Evolutionary conservation across 2,113 vertebrate genomes (phyloP).

Genomic region (Acrocephalus kingi): DNA sequence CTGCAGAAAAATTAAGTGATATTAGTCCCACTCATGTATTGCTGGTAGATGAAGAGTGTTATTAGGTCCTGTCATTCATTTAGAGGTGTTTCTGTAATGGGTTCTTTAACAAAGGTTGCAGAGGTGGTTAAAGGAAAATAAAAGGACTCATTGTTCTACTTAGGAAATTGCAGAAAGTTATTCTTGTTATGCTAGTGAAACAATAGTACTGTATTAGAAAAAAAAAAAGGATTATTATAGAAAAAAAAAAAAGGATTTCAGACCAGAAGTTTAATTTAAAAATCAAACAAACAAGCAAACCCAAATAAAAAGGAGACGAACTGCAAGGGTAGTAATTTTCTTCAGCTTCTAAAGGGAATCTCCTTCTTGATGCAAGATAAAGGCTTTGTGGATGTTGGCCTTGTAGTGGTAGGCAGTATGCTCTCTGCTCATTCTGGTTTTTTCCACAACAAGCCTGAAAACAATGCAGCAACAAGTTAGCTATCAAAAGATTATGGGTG

Average conservation of each 20-base stretch:
- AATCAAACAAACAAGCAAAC: neutral
- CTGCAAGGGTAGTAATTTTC: neutral
- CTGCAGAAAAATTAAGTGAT: neutral
- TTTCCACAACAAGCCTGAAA: neutral
- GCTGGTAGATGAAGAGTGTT: neutral
- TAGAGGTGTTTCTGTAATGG: neutral
- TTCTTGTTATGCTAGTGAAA: neutral
- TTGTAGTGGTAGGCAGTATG: neutral
- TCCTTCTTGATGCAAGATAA: neutral
- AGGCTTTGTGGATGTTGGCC: neutral
- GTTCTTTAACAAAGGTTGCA: neutral
- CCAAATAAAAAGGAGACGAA: neutral
- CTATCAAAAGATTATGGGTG: neutral
- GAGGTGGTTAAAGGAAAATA: neutral
- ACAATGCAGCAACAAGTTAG: neutral
- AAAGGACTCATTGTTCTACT: neutral
- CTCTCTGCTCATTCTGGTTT: accelerated
- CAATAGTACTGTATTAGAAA: neutral
- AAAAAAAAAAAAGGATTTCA: neutral
- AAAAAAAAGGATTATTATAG: neutral
- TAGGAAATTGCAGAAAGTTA: neutral
- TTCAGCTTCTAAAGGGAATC: neutral
- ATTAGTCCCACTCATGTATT: neutral
- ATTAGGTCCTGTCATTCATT: slow-evolving; percentile 20
- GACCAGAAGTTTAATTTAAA: neutral